A percentile compares a stretch with the other conserved stretches of the same genome.
Evolutionary conservation across 2,113 vertebrate genomes (phyloP).

Genomic region (Ondatra zibethicus): DNA sequence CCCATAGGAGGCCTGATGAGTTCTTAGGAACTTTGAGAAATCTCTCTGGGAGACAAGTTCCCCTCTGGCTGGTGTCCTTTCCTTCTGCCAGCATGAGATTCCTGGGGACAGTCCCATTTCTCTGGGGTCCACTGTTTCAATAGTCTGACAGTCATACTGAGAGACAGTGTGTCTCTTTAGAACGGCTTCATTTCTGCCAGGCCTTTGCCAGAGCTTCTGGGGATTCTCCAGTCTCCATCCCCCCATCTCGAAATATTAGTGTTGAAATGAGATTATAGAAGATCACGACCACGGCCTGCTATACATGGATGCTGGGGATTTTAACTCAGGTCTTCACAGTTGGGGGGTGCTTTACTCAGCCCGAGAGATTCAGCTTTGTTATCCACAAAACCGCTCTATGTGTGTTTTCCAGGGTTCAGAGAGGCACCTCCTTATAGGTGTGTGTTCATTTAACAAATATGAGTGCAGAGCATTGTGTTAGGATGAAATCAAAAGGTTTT

Average conservation of each 20-base stretch:
- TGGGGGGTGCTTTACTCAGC: no score
- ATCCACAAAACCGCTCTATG: background rate
- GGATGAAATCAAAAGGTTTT: conserved; percentile 7
- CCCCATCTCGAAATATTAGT: background rate
- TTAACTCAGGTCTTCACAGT: background rate
- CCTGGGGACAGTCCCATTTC: background rate
- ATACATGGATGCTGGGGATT: no score
- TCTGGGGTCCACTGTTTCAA: background rate
- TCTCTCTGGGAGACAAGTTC: background rate
- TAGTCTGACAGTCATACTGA: background rate
- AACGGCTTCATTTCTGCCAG: background rate
- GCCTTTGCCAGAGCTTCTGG: background rate
- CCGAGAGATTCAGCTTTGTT: background rate
- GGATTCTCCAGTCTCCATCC: background rate
- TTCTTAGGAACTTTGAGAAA: background rate
- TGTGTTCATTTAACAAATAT: background rate
- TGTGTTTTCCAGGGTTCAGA: background rate
- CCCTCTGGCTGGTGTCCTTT: background rate
- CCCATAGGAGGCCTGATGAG: background rate
- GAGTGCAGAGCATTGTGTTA: background rate
- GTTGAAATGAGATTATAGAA: background rate
- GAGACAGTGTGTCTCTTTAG: background rate
- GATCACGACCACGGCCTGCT: background rate
- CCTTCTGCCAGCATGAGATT: background rate
- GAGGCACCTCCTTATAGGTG: background rate